A percentile compares a stretch with the other conserved stretches of the same genome.
Evolutionary conservation across 2,113 vertebrate species (phyloP).

Genomic region (Antidorcas marsupialis): DNA sequence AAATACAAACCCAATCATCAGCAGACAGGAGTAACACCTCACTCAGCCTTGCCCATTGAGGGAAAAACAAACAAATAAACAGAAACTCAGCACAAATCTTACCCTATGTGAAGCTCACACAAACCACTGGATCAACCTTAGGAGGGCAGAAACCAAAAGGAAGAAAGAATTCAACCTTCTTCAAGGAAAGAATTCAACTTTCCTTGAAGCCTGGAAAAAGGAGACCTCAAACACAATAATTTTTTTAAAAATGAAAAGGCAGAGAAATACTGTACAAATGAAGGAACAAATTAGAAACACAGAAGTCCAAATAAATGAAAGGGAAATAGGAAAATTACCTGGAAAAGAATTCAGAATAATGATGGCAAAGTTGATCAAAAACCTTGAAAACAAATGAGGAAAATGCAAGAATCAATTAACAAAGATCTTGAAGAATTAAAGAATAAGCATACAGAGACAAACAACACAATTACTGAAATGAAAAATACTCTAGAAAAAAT

Average conservation of each 20-base stretch:
- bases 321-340: not conserved
- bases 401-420: not conserved
- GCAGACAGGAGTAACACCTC: not conserved
- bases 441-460: not conserved
- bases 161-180: not conserved
- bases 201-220: not conserved
- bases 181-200: not conserved
- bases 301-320: not conserved
- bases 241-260: not conserved
- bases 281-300: not conserved
- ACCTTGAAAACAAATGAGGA: not conserved
- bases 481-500: not conserved
- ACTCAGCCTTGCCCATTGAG: rapidly evolving
- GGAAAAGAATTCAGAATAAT: not conserved
- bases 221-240: not conserved
- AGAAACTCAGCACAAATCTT: not conserved
- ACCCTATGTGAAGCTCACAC: not conserved
- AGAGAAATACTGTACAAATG: not conserved
- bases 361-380: not conserved
- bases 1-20: not conserved
- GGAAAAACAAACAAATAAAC: not conserved
- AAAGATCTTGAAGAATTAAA: not conserved
- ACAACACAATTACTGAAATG: not conserved
- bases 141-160: not conserved
- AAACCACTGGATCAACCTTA: not conserved